These are phyloP conservation scores for Esox lucius DNA, from an alignment of 2,797 vertebrate species.

Conservation along the genomic window DNA sequence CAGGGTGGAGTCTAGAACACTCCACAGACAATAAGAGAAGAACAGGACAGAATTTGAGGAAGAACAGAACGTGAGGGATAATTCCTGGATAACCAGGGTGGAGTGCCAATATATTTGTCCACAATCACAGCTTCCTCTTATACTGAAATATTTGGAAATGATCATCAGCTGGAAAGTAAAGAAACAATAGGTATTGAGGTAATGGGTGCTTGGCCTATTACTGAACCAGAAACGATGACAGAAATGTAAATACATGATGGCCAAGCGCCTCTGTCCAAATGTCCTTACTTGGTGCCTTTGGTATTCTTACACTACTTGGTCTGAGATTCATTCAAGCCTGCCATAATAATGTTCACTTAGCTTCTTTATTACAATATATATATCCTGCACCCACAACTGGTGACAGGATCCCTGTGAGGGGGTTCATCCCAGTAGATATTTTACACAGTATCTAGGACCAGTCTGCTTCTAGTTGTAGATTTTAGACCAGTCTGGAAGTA, in stretches of 20 bases:
- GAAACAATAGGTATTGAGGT: conserved; percentile 41
- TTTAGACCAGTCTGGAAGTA: no score
- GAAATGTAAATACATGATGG: conserved; percentile 68
- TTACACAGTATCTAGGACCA: no score
- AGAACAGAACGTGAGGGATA: background rate
- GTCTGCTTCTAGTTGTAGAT: no score
- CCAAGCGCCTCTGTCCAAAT: conserved; percentile 50
- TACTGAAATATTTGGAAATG: conserved; percentile 34
- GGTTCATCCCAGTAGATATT: no score
- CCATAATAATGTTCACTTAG: no score
- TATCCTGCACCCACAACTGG: no score
- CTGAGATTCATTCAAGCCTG: background rate
- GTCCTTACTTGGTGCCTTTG: conserved; percentile 53
- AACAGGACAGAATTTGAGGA: background rate
- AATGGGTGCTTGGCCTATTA: conserved; percentile 56
- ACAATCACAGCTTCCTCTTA: conserved; percentile 53
- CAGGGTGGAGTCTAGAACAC: conserved; percentile 15
- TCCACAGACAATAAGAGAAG: conserved; percentile 1
- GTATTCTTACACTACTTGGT: conserved; percentile 24
- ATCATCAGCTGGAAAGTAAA: conserved; percentile 47
- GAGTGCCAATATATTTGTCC: conserved; percentile 42
- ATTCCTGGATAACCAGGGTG: background rate
- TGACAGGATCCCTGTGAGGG: no score
- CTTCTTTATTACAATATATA: no score
- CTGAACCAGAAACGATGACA: conserved; percentile 66